Evolutionary conservation across 2,113 vertebrate genomes (phyloP), one percentile per base, ranked within the genome.

Genomic region (Amblyopsis rosae): DNA sequence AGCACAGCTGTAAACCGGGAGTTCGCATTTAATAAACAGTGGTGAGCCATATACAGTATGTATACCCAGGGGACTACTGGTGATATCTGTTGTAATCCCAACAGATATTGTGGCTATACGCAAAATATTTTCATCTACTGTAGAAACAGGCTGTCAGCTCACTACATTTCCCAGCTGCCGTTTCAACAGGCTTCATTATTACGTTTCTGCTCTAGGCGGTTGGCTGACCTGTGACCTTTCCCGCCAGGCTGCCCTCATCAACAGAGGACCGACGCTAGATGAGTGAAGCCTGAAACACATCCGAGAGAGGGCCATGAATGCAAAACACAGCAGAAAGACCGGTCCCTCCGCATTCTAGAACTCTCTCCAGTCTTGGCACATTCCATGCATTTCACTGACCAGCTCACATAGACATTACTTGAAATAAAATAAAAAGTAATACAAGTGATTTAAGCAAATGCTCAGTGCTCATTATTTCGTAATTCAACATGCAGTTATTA

Each of bases 381-480:
- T 84, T 81, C 64, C 12, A 67, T 70, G 77, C 62, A 67, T 68
- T 75, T 65, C n/a, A 49, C 12, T 10, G n/a, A 15, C 58, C 69
- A 74, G 63, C 33, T 19, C 12, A 47, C n/a, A 11, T 17, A 1
- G 11, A 59, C 3, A 33, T 10, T 33, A 6, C 9, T 16, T 12
- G 50, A 56, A 17, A 58, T 55, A 57, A 13, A 62, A 13, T 49
- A 12, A 3, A 2, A 26, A 26, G 48, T 12, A 66, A 55, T 68
- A 4, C 1, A 26, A 26, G 48, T 12, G 69, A 55, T 68, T 15
- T 13, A 4, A 69, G 59, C n/a, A 3, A 47, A 51, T 7, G 13
- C 54, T 10, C 62, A 35, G 51, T 56, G 41, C 16, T 59, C 32
- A 59, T 49, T 16, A 46, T 49, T 48, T 48, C 56, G 56, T 16